These are phyloP conservation scores for Drosophila engyochracea DNA, from an alignment of 2,888 invertebrate species.

Conservation along the genomic window DNA sequence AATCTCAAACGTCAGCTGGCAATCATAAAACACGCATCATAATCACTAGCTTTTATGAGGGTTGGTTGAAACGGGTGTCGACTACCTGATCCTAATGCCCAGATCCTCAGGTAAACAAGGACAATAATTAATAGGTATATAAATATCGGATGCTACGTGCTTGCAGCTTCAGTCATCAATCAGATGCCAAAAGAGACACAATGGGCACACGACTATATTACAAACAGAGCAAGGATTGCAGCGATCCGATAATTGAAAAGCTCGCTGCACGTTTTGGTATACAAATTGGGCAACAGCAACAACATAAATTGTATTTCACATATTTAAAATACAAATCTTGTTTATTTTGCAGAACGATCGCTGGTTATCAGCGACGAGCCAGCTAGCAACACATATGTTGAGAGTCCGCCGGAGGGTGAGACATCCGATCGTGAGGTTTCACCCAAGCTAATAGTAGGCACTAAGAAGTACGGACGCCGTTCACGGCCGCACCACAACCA, in stretches of 20 bases:
- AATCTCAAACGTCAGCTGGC: conserved; percentile 24
- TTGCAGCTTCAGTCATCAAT: conserved; percentile 23
- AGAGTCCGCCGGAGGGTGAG: conserved; percentile 83
- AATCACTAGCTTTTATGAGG: conserved; percentile 42
- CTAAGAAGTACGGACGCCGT: conserved; percentile 91
- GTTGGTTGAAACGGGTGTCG: not conserved
- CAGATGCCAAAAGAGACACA: conserved; percentile 26
- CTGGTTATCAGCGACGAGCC: conserved; percentile 78
- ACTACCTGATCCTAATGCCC: conserved; percentile 28
- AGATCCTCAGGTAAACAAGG: conserved; percentile 22
- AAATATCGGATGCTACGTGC: conserved; percentile 11
- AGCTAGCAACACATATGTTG: conserved; percentile 55
- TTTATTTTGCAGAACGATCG: conserved; percentile 72
- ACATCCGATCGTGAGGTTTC: conserved; percentile 90
- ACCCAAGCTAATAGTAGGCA: conserved; percentile 90
- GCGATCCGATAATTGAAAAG: conserved; percentile 69
- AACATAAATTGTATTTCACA: not conserved
- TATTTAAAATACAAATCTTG: not conserved
- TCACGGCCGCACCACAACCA: conserved; percentile 87
- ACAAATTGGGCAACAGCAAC: not conserved
- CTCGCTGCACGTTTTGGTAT: conserved; percentile 78
- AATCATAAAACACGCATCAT: conserved; percentile 43
- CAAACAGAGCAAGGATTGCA: conserved; percentile 49
- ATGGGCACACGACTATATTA: conserved; percentile 83
- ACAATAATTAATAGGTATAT: conserved; percentile 5